Conservation (phyloP, 1,140 invertebrate genomes). For the Laodelphax striatellus region DNA sequence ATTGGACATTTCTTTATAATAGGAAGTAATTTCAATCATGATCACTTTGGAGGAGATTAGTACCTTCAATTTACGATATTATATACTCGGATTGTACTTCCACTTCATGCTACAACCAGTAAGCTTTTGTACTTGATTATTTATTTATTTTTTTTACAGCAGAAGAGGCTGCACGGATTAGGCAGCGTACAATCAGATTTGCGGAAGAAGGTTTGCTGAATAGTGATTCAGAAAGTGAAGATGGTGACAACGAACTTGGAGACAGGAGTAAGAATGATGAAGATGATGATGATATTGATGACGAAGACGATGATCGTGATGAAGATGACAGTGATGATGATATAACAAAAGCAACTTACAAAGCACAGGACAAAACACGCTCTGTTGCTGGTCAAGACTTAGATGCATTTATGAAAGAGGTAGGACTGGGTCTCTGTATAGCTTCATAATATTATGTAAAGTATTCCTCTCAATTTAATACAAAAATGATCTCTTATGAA, state of each 20-base stretch:
- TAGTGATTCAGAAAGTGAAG: too few species aligned
- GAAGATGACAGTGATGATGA: slow-evolving; percentile 39
- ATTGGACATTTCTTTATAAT: too few species aligned
- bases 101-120: too few species aligned
- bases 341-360: slow-evolving; percentile 49
- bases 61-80: too few species aligned
- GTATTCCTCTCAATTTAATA: too few species aligned
- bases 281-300: slow-evolving; percentile 20
- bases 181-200: slow-evolving; percentile 18
- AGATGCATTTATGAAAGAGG: slow-evolving; percentile 83
- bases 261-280: slow-evolving; percentile 23
- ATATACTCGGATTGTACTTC: too few species aligned
- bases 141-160: slow-evolving; percentile 2
- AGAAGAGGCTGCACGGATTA: not conserved
- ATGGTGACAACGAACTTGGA: not conserved
- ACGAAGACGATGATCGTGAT: slow-evolving; percentile 25
- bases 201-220: slow-evolving; percentile 23
- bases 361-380: slow-evolving; percentile 71
- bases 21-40: too few species aligned
- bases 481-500: too few species aligned
- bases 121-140: too few species aligned
- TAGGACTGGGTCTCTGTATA: slow-evolving; percentile 3
- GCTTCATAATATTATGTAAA: too few species aligned
- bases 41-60: too few species aligned
- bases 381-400: slow-evolving; percentile 78